Percentiles rank a stretch among this genome's conserved stretches.
Conservation (phyloP, 2,797 vertebrate genomes). For the Picus viridis region DNA sequence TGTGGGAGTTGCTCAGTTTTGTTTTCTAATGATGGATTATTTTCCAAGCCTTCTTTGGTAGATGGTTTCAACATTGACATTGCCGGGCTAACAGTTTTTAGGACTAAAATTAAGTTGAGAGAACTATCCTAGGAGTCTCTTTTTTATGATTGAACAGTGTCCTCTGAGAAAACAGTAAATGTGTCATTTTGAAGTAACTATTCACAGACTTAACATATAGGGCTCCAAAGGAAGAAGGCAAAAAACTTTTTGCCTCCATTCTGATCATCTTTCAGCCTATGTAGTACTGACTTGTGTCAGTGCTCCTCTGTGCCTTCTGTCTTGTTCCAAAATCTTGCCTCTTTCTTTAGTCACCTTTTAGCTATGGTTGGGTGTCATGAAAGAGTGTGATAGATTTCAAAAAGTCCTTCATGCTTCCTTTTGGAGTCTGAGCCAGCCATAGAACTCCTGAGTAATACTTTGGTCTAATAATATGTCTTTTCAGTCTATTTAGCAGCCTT, state of each 20-base stretch:
- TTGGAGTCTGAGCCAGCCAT: constrained; percentile 14
- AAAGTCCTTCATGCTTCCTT: constrained; percentile 35
- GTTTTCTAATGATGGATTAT: constrained; percentile 24
- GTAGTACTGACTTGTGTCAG: background rate
- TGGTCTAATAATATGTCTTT: constrained; percentile 19
- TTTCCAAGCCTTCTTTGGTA: constrained; percentile 6
- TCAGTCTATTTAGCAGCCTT: constrained; percentile 13
- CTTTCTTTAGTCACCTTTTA: background rate
- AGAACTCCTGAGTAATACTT: constrained; percentile 20
- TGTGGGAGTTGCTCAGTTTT: background rate
- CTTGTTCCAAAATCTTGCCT: constrained; percentile 6
- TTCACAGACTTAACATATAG: background rate
- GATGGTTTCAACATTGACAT: background rate
- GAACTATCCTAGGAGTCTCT: background rate
- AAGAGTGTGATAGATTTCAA: background rate
- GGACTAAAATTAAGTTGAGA: background rate
- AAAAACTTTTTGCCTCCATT: background rate
- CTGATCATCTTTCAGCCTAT: background rate
- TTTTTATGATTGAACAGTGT: background rate
- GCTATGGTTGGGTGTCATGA: background rate
- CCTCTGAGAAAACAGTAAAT: background rate
- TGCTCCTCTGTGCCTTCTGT: background rate
- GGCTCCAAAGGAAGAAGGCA: background rate
- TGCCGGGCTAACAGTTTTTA: background rate
- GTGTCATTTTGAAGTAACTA: background rate